These are phyloP conservation scores for Callithrix jacchus DNA, from an alignment of 2,113 vertebrate genomes.

Conservation along the genomic window DNA sequence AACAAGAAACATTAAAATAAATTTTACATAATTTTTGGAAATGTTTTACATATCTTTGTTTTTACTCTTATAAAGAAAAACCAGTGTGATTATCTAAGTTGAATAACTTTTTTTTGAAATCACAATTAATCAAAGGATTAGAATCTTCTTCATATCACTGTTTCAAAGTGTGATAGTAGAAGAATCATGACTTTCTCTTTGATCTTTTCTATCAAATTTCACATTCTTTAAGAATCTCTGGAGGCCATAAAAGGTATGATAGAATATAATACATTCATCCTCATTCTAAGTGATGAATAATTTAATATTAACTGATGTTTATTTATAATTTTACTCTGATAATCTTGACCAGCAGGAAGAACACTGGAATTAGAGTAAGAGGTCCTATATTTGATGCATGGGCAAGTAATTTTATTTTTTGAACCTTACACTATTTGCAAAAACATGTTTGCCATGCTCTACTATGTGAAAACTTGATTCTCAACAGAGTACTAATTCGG, in stretches of 20 bases:
- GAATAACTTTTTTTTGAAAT: background rate
- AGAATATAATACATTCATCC: background rate
- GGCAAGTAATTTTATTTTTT: constrained; percentile 17
- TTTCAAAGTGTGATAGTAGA: background rate
- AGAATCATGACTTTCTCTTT: background rate
- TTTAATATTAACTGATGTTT: background rate
- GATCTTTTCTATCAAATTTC: constrained; percentile 7
- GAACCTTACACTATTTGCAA: background rate
- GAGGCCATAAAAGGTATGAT: background rate
- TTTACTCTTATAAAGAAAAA: background rate
- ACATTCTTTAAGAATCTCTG: constrained; percentile 12
- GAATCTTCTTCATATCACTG: constrained; percentile 11
- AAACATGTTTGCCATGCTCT: background rate
- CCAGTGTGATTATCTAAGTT: background rate
- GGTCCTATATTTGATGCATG: background rate
- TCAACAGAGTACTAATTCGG: background rate
- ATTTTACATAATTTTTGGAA: constrained; percentile 31
- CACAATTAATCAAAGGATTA: background rate
- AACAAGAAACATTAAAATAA: background rate
- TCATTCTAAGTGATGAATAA: background rate
- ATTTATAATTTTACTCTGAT: background rate
- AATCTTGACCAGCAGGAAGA: background rate
- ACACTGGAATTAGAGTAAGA: background rate
- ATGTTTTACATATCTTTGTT: background rate
- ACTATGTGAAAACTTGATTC: constrained; percentile 1